phyloP scores from a whole-genome alignment of 1,140 invertebrate genomes.

The Sitobion miscanthi region DNA sequence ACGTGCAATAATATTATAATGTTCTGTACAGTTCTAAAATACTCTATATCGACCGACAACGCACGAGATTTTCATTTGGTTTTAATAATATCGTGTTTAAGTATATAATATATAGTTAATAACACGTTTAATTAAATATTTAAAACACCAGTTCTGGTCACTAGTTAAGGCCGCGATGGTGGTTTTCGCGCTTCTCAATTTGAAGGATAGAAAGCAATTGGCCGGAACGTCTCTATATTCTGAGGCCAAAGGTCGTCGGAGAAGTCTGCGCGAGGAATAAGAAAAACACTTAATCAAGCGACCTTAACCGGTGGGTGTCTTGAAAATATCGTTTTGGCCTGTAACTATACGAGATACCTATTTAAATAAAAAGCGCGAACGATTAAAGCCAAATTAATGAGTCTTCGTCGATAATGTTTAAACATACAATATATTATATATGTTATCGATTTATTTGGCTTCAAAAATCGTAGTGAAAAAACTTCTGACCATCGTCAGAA shows the following conservation, averaged over 20 bases:
- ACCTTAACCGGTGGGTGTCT: not conserved
- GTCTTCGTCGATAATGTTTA: not conserved
- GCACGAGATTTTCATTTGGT: not conserved
- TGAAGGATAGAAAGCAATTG: constrained; percentile 2
- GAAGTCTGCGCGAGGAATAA: not conserved
- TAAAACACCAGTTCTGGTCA: constrained; percentile 5
- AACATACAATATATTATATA: too few species aligned
- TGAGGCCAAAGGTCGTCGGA: not conserved
- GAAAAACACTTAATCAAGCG: not conserved
- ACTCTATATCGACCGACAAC: not conserved
- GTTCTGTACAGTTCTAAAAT: not conserved
- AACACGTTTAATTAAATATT: not conserved
- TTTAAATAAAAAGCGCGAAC: not conserved
- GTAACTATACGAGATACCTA: not conserved
- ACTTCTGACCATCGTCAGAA: not conserved
- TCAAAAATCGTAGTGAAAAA: not conserved
- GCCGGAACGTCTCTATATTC: not conserved
- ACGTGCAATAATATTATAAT: not conserved
- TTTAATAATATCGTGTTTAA: not conserved
- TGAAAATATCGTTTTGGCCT: not conserved
- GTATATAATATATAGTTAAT: not conserved
- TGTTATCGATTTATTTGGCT: not conserved
- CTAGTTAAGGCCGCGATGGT: not conserved
- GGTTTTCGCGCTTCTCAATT: not conserved
- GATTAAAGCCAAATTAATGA: not conserved